phyloP scores from a whole-genome alignment of 2,888 invertebrate species.

The Dynastes tityus region DNA sequence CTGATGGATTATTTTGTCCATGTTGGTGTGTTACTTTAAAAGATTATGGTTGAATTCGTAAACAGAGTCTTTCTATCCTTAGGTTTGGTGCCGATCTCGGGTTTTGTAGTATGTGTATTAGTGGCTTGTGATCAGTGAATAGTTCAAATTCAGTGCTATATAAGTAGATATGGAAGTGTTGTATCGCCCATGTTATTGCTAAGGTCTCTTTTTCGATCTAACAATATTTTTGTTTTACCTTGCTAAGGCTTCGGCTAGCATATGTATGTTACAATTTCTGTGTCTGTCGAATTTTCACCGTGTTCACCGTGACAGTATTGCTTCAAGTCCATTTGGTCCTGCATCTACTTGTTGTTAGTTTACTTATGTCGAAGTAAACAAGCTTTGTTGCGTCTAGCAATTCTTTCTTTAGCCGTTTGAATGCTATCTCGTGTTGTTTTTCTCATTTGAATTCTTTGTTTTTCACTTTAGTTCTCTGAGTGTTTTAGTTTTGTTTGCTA shows the following conservation, averaged over 20 bases:
- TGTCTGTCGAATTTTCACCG: neutral
- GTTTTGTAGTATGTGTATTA: conserved; percentile 35
- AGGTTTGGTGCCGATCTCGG: conserved; percentile 37
- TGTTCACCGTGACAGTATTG: conserved; percentile 24
- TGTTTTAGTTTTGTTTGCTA: conserved; percentile 30
- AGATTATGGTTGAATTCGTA: conserved; percentile 36
- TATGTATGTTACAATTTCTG: too few species aligned
- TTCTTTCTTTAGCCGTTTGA: conserved; percentile 20
- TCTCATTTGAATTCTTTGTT: conserved; percentile 40
- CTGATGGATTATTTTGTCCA: conserved; percentile 40
- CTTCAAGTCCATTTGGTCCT: neutral
- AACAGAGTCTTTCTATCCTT: conserved; percentile 26
- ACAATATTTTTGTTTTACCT: neutral
- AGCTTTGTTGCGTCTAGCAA: conserved; percentile 14
- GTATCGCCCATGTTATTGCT: conserved; percentile 37
- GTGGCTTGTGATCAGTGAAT: conserved; percentile 44
- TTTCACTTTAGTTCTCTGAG: conserved; percentile 1
- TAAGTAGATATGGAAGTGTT: conserved; percentile 43
- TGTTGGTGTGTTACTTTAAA: conserved; percentile 39
- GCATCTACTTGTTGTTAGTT: too few species aligned
- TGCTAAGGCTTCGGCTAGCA: too few species aligned
- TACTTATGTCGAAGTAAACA: too few species aligned
- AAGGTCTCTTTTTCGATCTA: conserved; percentile 6
- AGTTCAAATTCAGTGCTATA: conserved; percentile 33
- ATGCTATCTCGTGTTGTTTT: conserved; percentile 20